A percentile compares a stretch with the other conserved stretches of the same genome.
phyloP scores from a whole-genome alignment of 2,113 vertebrate genomes.

The Pelecanus crispus region DNA sequence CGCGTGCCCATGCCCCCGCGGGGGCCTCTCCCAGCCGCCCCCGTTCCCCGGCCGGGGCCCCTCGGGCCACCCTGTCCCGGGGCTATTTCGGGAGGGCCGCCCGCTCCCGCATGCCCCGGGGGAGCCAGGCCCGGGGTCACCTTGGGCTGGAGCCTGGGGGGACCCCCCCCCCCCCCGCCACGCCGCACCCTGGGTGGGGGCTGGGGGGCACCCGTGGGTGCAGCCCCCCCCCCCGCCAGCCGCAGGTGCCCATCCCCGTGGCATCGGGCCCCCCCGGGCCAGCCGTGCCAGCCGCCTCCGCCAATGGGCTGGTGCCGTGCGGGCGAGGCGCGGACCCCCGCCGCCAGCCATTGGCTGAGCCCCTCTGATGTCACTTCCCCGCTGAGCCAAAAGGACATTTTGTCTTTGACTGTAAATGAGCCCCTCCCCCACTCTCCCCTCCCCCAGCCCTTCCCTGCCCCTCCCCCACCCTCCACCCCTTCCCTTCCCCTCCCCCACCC shows the following conservation, averaged over 20 bases:
- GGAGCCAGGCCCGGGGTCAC: not conserved
- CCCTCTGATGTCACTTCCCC: not conserved
- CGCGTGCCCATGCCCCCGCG: not conserved
- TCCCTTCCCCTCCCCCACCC: not conserved
- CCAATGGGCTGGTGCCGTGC: not conserved
- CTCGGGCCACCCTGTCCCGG: not conserved
- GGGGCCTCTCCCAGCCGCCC: not conserved
- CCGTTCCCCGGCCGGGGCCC: not conserved
- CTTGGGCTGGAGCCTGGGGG: not conserved
- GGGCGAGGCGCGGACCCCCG: not conserved
- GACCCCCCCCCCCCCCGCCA: not conserved
- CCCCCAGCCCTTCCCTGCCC: not conserved
- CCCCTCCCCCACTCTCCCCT: not conserved
- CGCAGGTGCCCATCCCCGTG: not conserved
- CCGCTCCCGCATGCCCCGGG: not conserved
- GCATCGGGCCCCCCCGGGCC: not conserved
- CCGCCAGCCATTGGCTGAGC: not conserved
- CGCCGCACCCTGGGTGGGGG: too few species aligned
- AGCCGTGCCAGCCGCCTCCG: not conserved
- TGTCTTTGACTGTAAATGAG: conserved; percentile 27
- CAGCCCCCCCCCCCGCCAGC: not conserved
- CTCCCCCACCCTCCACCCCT: not conserved
- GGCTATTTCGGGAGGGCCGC: not conserved
- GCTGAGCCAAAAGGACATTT: conserved; percentile 36
- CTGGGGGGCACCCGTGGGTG: not conserved